Base-by-base conservation (phyloP, 1,140 invertebrate genomes). In the Anthonomus grandis region DNA sequence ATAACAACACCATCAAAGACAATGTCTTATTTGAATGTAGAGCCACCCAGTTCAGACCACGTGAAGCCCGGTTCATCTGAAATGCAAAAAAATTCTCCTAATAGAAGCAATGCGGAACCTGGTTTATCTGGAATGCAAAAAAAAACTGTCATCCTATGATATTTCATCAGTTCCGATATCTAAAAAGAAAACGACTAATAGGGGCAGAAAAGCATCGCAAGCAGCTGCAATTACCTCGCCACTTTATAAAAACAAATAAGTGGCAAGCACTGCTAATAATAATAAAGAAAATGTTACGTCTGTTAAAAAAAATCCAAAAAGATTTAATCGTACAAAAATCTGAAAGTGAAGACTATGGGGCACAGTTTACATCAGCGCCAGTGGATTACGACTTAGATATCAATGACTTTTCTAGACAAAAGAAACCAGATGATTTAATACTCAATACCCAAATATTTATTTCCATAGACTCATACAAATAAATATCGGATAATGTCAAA, bases 341-440 rank as follows among this genome's bases (percentile, higher is more conserved):
- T 47, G 4, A 47, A 47, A n/a, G 45, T 31, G 45, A 25, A 47
- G 45, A 47, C 25, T n/a, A n/a, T n/a, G n/a, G n/a, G n/a, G n/a
- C n/a, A n/a, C n/a, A n/a, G n/a, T n/a, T n/a, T n/a, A n/a, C n/a
- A n/a, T n/a, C n/a, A n/a, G n/a, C 10, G 45, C 18, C 45, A 21
- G 45, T 24, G 10, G 45, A 47, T 47, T 19, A 47, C 15, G 45
- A 47, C 12, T 23, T 12, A 13, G 45, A 47, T 15, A 23, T 23
- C 12, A 12, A 47, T 25, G 45, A 47, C 12, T n/a, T 47, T 10
- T 24, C 45, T 47, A 24, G 24, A 23, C 45, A 47, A 47, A 47
- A 23, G 18, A 21, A 21, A 31, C 45, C 45, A 47, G 45, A 47
- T 23, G 45, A 47, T 47, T 23, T 21, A n/a, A 24, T 24, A n/a